phyloP scores from a whole-genome alignment of 2,888 invertebrate species.

The Drosophila paranaensis region DNA sequence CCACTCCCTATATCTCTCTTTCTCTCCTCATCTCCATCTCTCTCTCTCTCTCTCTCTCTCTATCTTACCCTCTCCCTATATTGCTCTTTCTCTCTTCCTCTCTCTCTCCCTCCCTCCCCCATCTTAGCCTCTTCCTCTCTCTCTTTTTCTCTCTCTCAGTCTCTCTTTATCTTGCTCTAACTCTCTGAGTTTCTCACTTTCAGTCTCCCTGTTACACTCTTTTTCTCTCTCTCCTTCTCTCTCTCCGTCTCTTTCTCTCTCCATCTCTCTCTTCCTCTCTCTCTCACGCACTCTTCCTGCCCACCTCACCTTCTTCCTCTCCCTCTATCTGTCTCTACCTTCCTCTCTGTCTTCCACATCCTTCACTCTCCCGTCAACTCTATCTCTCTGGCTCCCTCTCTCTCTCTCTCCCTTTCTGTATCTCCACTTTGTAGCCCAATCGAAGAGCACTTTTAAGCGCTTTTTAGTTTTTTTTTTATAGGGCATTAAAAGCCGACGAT shows the following conservation, averaged over 20 bases:
- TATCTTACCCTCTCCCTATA: background rate
- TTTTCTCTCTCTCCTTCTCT: background rate
- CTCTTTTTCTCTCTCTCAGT: background rate
- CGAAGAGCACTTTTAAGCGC: background rate
- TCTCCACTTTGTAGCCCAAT: background rate
- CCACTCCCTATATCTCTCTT: background rate
- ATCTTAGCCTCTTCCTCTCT: background rate
- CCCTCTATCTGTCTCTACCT: background rate
- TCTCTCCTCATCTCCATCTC: background rate
- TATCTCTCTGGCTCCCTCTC: background rate
- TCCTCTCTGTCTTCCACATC: background rate
- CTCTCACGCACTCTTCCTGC: too few relatives aligned
- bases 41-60: too few relatives aligned
- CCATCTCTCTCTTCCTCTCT: too few relatives aligned
- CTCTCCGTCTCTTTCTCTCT: background rate
- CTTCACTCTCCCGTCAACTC: too few relatives aligned
- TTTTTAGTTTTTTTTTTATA: background rate
- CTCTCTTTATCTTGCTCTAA: too few relatives aligned
- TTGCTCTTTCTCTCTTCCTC: background rate
- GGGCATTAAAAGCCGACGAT: constrained; percentile 6
- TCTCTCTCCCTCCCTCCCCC: too few relatives aligned
- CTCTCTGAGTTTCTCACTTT: too few relatives aligned
- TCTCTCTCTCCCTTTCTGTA: background rate
- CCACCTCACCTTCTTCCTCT: too few relatives aligned
- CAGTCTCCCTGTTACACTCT: background rate